Conservation (phyloP, 2,888 invertebrate species). For the Cosmia pyralina region DNA sequence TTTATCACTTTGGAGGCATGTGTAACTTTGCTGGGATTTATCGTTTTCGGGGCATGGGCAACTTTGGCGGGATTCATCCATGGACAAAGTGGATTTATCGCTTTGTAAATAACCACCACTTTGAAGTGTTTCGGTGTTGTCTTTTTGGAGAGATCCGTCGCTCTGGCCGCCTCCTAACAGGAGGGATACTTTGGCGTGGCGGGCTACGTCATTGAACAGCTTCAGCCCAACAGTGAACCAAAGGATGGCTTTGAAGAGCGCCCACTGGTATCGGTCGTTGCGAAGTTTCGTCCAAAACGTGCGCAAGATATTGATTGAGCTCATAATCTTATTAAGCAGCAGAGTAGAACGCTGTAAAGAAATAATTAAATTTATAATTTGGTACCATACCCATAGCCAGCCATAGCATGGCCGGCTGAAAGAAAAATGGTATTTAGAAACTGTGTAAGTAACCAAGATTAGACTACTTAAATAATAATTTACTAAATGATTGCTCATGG, state of each 20-base stretch:
- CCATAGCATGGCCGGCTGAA: too few species aligned
- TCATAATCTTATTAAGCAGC: conserved; percentile 7
- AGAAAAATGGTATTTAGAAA: not conserved
- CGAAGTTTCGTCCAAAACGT: conserved; percentile 65
- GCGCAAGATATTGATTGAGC: not conserved
- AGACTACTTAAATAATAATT: not conserved
- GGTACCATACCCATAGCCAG: not conserved
- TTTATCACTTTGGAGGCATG: not conserved
- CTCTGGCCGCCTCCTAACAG: not conserved
- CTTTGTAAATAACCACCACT: too few species aligned
- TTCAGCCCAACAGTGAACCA: conserved; percentile 76
- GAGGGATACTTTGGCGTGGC: conserved; percentile 57
- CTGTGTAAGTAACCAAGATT: too few species aligned
- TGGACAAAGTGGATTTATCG: too few species aligned
- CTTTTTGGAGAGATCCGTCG: not conserved
- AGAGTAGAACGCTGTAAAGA: conserved; percentile 21
- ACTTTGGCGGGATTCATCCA: too few species aligned
- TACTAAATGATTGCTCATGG: not conserved
- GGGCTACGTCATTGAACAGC: conserved; percentile 73
- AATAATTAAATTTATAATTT: not conserved
- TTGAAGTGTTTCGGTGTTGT: not conserved
- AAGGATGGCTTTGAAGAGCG: conserved; percentile 73
- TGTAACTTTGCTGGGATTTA: not conserved
- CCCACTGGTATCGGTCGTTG: conserved; percentile 70
- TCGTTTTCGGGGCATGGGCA: too few species aligned